Conservation (phyloP, 2,888 invertebrate species). For the Anthrax anthrax region DNA sequence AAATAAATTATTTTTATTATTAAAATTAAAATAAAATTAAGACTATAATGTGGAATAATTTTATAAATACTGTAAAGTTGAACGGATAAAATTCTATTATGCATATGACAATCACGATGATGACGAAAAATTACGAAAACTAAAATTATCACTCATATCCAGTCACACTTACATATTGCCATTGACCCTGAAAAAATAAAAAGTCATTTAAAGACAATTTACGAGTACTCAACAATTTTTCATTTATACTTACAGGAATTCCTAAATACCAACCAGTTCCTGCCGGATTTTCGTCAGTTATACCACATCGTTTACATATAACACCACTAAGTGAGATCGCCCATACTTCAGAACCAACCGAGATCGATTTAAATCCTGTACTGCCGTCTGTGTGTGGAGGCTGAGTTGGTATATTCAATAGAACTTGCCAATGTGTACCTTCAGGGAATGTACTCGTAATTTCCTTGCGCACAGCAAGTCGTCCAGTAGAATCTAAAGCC, state of each 20-base stretch:
- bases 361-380: slow-evolving; percentile 53
- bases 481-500: slow-evolving; percentile 61
- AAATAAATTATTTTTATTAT: no score
- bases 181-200: slow-evolving; percentile 38
- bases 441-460: slow-evolving; percentile 61
- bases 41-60: not conserved
- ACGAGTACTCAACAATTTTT: no score
- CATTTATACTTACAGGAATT: slow-evolving; percentile 32
- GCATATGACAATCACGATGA: no score
- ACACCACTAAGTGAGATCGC: slow-evolving; percentile 56
- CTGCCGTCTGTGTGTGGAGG: slow-evolving; percentile 39
- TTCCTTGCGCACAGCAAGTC: slow-evolving; percentile 62
- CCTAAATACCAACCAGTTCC: slow-evolving; percentile 69
- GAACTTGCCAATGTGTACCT: slow-evolving; percentile 72
- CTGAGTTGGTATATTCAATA: slow-evolving; percentile 43
- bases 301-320: slow-evolving; percentile 57
- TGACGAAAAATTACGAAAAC: no score
- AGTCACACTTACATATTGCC: slow-evolving; percentile 25
- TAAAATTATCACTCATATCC: slow-evolving; percentile 1
- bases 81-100: not conserved
- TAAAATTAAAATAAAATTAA: slow-evolving; percentile 4
- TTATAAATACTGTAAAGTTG: no score
- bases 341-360: slow-evolving; percentile 63
- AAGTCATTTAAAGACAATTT: slow-evolving; percentile 3
- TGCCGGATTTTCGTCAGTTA: slow-evolving; percentile 53